Conservation (phyloP, 2,888 invertebrate genomes). For the Megastigmus dorsalis region DNA sequence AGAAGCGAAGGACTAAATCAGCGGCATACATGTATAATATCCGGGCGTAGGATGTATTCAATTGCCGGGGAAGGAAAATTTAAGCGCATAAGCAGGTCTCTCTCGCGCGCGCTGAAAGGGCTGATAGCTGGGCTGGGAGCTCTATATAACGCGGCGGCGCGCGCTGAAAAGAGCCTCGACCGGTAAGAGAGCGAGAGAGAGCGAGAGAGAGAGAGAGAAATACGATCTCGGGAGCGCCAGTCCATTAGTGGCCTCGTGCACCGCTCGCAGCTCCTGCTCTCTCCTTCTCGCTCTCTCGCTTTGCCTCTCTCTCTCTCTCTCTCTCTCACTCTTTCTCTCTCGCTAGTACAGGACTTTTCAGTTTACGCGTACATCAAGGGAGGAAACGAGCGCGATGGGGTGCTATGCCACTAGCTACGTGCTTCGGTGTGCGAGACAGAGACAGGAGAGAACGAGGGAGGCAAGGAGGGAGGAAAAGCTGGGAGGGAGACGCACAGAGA, state of each 20-base stretch:
- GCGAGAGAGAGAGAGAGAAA: slow-evolving; percentile 18
- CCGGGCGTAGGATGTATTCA: slow-evolving; percentile 8
- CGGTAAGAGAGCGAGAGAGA: neutral
- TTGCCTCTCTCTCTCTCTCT: no score
- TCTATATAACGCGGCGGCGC: neutral
- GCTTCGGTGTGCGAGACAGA: no score
- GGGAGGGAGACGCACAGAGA: no score
- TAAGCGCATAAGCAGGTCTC: slow-evolving; percentile 33
- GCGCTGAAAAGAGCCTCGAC: neutral
- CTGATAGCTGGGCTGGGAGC: neutral
- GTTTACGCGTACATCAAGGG: slow-evolving; percentile 56
- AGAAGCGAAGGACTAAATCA: neutral
- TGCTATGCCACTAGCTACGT: no score
- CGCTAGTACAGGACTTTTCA: slow-evolving; percentile 54
- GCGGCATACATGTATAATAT: neutral
- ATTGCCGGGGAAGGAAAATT: slow-evolving; percentile 30
- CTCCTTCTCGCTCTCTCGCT: no score
- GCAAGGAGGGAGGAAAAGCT: neutral
- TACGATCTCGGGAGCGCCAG: slow-evolving; percentile 38
- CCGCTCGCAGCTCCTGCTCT: neutral
- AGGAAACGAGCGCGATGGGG: slow-evolving; percentile 32
- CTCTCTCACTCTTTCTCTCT: no score
- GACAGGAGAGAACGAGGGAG: no score
- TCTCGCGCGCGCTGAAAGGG: neutral
- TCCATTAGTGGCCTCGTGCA: slow-evolving; percentile 44